Percentiles rank a stretch among this genome's conserved stretches.
phyloP scores from a whole-genome alignment of 2,797 vertebrate genomes.

The Sebastes trivittatus region DNA sequence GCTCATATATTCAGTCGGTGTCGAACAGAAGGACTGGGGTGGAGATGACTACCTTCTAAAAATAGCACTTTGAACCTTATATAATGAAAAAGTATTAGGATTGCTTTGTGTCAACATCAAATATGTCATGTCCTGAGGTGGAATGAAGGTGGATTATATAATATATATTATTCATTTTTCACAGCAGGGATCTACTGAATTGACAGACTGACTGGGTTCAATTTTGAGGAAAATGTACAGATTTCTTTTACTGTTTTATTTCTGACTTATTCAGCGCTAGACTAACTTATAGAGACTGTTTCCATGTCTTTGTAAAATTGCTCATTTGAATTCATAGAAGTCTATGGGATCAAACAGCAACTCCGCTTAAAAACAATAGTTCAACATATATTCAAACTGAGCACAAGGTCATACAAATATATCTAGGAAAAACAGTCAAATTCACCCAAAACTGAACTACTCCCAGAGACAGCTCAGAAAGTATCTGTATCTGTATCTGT shows the following conservation, averaged over 20 bases:
- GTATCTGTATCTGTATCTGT: too few relatives aligned
- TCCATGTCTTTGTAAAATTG: not conserved
- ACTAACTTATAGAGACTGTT: not conserved
- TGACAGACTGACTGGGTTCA: not conserved
- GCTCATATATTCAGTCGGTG: conserved; percentile 70
- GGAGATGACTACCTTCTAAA: conserved; percentile 32
- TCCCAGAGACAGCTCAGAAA: not conserved
- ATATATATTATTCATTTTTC: not conserved
- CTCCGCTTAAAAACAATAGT: conserved; percentile 1
- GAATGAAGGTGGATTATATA: not conserved
- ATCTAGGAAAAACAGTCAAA: not conserved
- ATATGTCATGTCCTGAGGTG: conserved; percentile 23
- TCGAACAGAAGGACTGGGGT: conserved; percentile 40
- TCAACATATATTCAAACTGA: conserved; percentile 14
- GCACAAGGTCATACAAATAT: conserved; percentile 17
- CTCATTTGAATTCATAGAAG: conserved; percentile 12
- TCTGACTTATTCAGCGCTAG: not conserved
- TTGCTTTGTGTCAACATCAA: conserved; percentile 32
- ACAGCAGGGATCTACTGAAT: not conserved
- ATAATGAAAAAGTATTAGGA: conserved; percentile 18
- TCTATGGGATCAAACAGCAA: not conserved
- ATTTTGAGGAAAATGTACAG: not conserved
- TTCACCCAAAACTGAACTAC: not conserved
- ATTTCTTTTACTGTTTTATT: not conserved
- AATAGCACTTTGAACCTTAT: conserved; percentile 14